A percentile compares a stretch with the other conserved stretches of the same genome.
phyloP scores from a whole-genome alignment of 2,797 vertebrate species.

The Chelmon rostratus region DNA sequence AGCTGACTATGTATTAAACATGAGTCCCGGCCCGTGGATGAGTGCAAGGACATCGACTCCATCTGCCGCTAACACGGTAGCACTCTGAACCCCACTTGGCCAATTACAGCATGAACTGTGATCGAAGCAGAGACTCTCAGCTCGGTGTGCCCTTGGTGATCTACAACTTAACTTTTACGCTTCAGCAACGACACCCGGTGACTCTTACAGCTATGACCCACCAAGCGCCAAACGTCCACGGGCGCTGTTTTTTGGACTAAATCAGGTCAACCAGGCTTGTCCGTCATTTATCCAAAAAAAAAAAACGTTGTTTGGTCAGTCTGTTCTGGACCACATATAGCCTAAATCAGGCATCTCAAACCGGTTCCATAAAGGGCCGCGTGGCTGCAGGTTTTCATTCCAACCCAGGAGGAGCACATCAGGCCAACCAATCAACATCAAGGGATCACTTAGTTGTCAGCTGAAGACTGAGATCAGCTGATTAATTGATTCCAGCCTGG shows the following conservation, averaged over 20 bases:
- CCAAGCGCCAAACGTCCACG: background rate
- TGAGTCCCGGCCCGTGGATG: constrained; percentile 31
- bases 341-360: no score
- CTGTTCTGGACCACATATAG: background rate
- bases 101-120: constrained; percentile 60
- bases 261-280: background rate
- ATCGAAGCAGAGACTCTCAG: constrained; percentile 28
- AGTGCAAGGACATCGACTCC: constrained; percentile 46
- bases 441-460: no score
- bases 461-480: no score
- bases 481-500: no score
- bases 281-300: background rate
- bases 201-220: background rate
- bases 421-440: no score
- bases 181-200: constrained; percentile 1
- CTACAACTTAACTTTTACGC: constrained; percentile 43
- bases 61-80: constrained; percentile 43
- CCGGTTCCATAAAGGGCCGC: no score
- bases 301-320: background rate
- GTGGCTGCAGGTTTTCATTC: no score
- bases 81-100: constrained; percentile 52
- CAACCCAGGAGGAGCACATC: no score
- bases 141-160: constrained; percentile 26
- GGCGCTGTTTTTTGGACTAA: background rate
- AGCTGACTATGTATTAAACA: constrained; percentile 57